Conservation (phyloP, 2,797 vertebrate species). For the Aeoliscus strigatus region DNA sequence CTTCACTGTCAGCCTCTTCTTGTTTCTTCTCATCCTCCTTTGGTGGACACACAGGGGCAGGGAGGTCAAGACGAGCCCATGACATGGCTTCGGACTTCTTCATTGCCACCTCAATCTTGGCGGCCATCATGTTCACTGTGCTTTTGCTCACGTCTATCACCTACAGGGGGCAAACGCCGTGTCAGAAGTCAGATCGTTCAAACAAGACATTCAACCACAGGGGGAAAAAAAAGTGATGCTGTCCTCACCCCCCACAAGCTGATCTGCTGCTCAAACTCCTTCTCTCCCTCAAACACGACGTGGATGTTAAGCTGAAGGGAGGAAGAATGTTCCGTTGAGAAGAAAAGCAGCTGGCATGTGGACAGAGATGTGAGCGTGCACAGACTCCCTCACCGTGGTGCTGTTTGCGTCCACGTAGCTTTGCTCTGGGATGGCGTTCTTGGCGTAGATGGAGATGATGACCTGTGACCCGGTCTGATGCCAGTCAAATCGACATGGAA, state of each 20-base stretch:
- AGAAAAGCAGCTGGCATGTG: background rate
- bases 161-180: conserved; percentile 42
- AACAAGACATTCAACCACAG: background rate
- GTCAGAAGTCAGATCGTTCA: too few relatives aligned
- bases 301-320: conserved; percentile 83
- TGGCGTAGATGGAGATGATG: conserved; percentile 94
- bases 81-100: conserved; percentile 89
- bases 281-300: conserved; percentile 92
- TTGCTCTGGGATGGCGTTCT: conserved; percentile 87
- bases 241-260: conserved; percentile 95
- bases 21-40: conserved; percentile 49
- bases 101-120: conserved; percentile 92
- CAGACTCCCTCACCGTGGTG: conserved; percentile 77
- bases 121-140: conserved; percentile 87
- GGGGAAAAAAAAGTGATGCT: background rate
- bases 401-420: conserved; percentile 92
- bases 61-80: conserved; percentile 93
- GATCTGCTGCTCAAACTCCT: conserved; percentile 89
- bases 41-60: conserved; percentile 62
- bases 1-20: conserved; percentile 54
- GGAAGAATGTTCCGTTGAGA: conserved; percentile 18
- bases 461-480: conserved; percentile 95
- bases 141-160: conserved; percentile 91
- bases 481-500: conserved; percentile 96
- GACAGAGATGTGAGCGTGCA: background rate